Conservation (phyloP, 2,113 vertebrate species). For the Catharus bicknelli region DNA sequence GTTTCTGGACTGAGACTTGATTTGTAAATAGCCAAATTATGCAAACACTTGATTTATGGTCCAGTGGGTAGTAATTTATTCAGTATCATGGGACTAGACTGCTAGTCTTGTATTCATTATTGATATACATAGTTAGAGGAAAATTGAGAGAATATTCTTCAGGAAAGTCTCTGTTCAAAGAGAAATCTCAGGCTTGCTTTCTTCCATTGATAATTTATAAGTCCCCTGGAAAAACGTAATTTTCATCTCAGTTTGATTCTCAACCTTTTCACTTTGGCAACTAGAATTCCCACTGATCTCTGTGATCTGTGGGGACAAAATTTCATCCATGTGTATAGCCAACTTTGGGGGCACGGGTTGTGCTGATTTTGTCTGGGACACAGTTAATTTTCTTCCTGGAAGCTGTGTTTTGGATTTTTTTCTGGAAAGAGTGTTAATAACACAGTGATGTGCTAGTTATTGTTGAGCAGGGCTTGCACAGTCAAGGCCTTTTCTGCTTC, state of each 20-base stretch:
- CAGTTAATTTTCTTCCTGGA: not conserved
- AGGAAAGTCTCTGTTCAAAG: not conserved
- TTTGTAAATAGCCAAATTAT: slow-evolving; percentile 56
- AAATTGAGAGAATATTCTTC: not conserved
- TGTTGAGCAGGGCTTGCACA: not conserved
- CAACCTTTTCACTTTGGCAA: not conserved
- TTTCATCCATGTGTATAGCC: not conserved
- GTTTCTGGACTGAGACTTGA: slow-evolving; percentile 28
- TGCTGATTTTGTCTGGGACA: not conserved
- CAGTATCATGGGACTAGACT: slow-evolving; percentile 16
- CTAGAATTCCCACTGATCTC: not conserved
- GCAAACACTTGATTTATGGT: slow-evolving; percentile 59
- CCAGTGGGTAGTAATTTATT: slow-evolving; percentile 41
- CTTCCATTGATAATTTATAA: not conserved
- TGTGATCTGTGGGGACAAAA: not conserved
- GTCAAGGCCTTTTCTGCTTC: not conserved
- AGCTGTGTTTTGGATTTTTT: not conserved
- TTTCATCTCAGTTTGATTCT: not conserved
- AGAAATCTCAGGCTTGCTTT: not conserved
- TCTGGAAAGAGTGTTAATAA: not conserved
- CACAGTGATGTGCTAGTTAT: not conserved
- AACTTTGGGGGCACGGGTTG: not conserved
- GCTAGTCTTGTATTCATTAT: not conserved
- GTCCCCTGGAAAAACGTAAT: not conserved
- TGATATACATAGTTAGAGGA: not conserved